Evolutionary conservation across 64 coral and sea anemone species (phyloP), one percentile per base, ranked within the genome.

Genomic region (Dendrophyllia cribrosa): DNA sequence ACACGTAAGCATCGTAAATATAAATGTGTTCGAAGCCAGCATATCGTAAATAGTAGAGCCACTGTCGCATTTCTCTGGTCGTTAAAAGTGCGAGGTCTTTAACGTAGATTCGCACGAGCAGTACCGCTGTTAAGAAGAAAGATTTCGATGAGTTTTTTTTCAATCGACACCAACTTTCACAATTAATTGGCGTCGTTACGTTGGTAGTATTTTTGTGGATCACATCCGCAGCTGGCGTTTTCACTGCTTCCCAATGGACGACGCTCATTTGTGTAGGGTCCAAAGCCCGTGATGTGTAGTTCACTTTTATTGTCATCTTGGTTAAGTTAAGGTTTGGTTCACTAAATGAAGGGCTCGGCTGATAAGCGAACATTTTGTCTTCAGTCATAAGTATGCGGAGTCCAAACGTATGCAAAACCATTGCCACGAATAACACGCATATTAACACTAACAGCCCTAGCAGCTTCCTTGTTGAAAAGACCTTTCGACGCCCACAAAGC

Each of bases 21-120:
- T 92, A 96, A 1, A 89, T 83, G 43, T 96, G 94, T 74, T 96
- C 90, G 25, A 96, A 68, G 25, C 94, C 95, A 58, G 95, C 89
- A 72, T 96, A 96, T 22, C 90, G 90, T 16, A 96, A 47, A 20
- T 96, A 96, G 26, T 88, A 60, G 0, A 95, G 34, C 93, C 93
- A 95, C 70, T 95, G 88, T 24, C 76, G 52, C 76, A 96, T 74
- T 50, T 96, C 89, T 8, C 94, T 45, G 20, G 66, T 90, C 10
- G 93, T 61, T n/a, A 94, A 71, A 10, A 83, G 63, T 6, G 92
- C 63, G 0, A 62, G 50, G 59, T 94, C 92, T 81, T 73, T 62
- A 24, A 52, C 34, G 34, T 94, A 94, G 48, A 94, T 84, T 20
- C 92, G 61, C 43, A 94, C 92, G 15, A 94, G 51, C 0, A 94